These are phyloP conservation scores for Oryzaephilus surinamensis DNA, from an alignment of 1,140 invertebrate genomes.

Conservation along the genomic window DNA sequence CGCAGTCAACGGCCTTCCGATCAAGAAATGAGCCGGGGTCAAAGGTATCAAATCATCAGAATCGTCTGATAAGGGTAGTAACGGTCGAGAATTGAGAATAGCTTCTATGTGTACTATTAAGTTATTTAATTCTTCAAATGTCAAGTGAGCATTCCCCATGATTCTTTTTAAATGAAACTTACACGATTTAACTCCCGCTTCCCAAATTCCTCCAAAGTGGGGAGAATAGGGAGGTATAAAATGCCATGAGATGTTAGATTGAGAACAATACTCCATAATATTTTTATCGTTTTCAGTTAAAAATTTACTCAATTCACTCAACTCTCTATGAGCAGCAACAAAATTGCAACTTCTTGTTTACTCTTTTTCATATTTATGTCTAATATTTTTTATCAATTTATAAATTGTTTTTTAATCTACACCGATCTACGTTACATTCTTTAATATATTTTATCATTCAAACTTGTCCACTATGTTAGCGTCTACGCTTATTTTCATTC, in stretches of 20 bases:
- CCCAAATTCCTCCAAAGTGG: slow-evolving; percentile 38
- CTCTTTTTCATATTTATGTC: no score
- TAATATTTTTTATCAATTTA: no score
- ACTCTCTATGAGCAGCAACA: slow-evolving; percentile 9
- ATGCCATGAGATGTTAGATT: slow-evolving; percentile 31
- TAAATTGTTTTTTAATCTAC: no score
- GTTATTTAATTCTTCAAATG: slow-evolving; percentile 26
- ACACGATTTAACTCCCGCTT: slow-evolving; percentile 32
- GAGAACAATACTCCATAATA: background rate
- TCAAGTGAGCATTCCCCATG: slow-evolving; percentile 18
- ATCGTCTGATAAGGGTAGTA: slow-evolving; percentile 15
- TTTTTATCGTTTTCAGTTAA: background rate
- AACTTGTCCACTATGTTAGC: no score
- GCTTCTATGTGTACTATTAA: slow-evolving; percentile 25
- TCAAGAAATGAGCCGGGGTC: slow-evolving; percentile 32
- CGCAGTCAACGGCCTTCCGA: slow-evolving; percentile 21
- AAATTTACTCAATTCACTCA: slow-evolving; percentile 3
- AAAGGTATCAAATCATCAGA: slow-evolving; percentile 22
- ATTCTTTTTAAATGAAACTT: slow-evolving; percentile 32
- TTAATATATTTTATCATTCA: no score
- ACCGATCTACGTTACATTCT: no score
- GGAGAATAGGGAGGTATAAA: slow-evolving; percentile 36
- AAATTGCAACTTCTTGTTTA: no score
- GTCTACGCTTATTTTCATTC: no score
- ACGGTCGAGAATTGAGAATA: slow-evolving; percentile 23